Conservation (phyloP, 2,113 vertebrate species). For the Etheostoma cragini region DNA sequence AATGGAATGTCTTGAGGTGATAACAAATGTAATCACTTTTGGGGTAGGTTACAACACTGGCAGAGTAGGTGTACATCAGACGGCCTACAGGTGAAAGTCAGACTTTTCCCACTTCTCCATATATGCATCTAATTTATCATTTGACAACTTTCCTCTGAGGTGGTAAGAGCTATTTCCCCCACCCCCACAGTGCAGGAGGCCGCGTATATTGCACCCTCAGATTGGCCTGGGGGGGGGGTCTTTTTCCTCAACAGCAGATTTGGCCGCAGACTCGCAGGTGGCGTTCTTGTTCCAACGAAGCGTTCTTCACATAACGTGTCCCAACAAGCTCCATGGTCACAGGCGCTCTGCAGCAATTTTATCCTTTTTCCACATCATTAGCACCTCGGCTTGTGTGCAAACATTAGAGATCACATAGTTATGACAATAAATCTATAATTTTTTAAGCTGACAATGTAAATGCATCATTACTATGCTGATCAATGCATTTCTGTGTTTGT, state of each 20-base stretch:
- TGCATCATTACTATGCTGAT: slow-evolving; percentile 1
- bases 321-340: slow-evolving; percentile 60
- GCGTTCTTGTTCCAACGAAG: slow-evolving; percentile 39
- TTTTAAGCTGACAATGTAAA: slow-evolving; percentile 20
- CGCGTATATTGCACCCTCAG: slow-evolving; percentile 11
- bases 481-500: slow-evolving; percentile 1
- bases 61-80: slow-evolving; percentile 4
- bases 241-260: slow-evolving; percentile 24
- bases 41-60: not conserved
- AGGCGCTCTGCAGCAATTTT: slow-evolving; percentile 40
- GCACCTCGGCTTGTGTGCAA: slow-evolving; percentile 23
- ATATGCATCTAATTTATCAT: slow-evolving; percentile 31
- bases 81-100: not conserved
- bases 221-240: slow-evolving; percentile 25
- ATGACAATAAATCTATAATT: slow-evolving; percentile 25
- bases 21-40: not conserved
- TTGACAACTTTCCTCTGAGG: not conserved
- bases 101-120: not conserved
- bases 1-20: not conserved
- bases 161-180: slow-evolving; percentile 27
- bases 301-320: slow-evolving; percentile 58
- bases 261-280: slow-evolving; percentile 55
- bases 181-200: slow-evolving; percentile 15
- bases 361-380: slow-evolving; percentile 64
- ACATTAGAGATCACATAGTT: not conserved